A percentile compares a stretch with the other conserved stretches of the same genome.
Evolutionary conservation across 2,888 invertebrate species (phyloP).

Genomic region (Alloplasta piceator): DNA sequence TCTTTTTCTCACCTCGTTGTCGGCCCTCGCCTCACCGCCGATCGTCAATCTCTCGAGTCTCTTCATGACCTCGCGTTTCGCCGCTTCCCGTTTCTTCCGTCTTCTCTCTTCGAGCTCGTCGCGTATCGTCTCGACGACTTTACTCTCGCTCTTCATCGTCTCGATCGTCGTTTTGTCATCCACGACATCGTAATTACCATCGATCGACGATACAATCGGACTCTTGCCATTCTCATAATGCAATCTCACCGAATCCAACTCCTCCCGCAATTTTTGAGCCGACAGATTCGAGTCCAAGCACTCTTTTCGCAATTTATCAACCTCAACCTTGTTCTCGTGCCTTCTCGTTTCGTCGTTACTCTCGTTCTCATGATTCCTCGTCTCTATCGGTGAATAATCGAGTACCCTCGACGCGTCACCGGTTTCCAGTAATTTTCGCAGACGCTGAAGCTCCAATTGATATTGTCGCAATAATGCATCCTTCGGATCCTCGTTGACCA

Average conservation of each 20-base stretch:
- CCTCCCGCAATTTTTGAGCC: constrained; percentile 76
- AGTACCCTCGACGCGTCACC: constrained; percentile 67
- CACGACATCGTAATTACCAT: not conserved
- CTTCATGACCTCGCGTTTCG: constrained; percentile 79
- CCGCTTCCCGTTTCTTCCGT: constrained; percentile 78
- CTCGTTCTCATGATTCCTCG: constrained; percentile 54
- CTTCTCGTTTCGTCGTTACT: constrained; percentile 23
- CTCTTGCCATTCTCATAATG: constrained; percentile 64
- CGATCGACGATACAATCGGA: not conserved
- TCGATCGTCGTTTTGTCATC: constrained; percentile 12
- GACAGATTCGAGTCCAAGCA: constrained; percentile 78
- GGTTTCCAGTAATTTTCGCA: constrained; percentile 86
- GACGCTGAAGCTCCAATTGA: constrained; percentile 91
- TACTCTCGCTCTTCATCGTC: constrained; percentile 44
- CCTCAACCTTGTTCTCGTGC: constrained; percentile 70
- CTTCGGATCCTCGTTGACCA: constrained; percentile 95
- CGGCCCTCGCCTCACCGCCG: constrained; percentile 79
- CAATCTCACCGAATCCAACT: constrained; percentile 72
- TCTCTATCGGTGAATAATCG: constrained; percentile 27
- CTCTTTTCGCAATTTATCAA: constrained; percentile 74
- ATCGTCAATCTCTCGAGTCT: constrained; percentile 80
- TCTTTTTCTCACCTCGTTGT: constrained; percentile 75
- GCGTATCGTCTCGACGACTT: constrained; percentile 67
- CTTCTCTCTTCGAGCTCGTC: constrained; percentile 76
- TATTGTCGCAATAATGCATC: constrained; percentile 93